A percentile compares a stretch with the other conserved stretches of the same genome.
Conservation (phyloP, 1,140 invertebrate genomes). For the Tetranychus cinnabarinus region DNA sequence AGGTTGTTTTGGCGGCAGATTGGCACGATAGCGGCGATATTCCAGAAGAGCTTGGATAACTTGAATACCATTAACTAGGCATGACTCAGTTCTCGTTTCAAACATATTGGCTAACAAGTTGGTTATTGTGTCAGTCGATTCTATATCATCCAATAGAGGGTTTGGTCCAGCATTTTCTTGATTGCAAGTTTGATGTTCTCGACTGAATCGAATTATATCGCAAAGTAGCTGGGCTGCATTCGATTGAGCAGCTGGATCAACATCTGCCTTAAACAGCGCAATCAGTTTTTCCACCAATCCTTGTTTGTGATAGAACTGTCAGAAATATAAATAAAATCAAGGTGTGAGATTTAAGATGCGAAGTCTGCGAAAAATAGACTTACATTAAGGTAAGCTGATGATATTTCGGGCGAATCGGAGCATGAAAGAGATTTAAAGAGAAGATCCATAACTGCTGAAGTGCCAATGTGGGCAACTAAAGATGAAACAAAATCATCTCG, state of each 20-base stretch:
- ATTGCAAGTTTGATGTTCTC: conserved; percentile 30
- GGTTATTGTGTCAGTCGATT: conserved; percentile 33
- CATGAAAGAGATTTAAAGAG: conserved; percentile 61
- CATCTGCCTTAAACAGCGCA: conserved; percentile 1
- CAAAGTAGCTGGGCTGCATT: conserved; percentile 56
- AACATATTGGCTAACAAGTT: conserved; percentile 27
- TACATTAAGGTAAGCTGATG: neutral
- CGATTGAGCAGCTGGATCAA: conserved; percentile 36
- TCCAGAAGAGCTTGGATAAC: conserved; percentile 8
- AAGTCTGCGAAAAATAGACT: neutral
- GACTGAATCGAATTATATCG: conserved; percentile 45
- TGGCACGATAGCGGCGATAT: neutral
- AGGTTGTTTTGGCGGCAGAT: neutral
- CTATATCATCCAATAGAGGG: conserved; percentile 38
- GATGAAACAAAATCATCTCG: conserved; percentile 60
- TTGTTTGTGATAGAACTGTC: neutral
- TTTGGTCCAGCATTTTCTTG: conserved; percentile 34
- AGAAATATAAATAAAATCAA: neutral
- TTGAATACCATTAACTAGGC: conserved; percentile 5
- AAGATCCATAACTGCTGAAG: conserved; percentile 84
- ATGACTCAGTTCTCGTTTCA: conserved; percentile 1
- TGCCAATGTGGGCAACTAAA: conserved; percentile 64
- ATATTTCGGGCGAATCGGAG: conserved; percentile 15
- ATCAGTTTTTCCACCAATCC: conserved; percentile 6
- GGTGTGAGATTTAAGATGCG: neutral